phyloP scores from a whole-genome alignment of 1,140 invertebrate genomes.

The Carcinoscorpius rotundicauda region DNA sequence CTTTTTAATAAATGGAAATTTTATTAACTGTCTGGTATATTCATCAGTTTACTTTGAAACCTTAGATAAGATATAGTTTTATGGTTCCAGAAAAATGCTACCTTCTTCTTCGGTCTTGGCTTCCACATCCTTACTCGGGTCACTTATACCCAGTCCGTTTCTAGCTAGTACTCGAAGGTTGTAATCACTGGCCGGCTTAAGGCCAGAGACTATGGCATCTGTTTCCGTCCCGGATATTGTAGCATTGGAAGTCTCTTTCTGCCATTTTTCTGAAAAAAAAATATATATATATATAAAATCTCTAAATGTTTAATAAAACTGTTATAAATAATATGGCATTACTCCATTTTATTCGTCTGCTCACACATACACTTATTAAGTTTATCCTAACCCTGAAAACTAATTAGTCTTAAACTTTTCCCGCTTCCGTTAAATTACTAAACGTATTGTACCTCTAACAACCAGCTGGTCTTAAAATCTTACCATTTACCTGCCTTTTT shows the following conservation, averaged over 20 bases:
- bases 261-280: conserved; percentile 20
- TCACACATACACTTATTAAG: conserved; percentile 8
- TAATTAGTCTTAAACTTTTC: too few species aligned
- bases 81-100: conserved; percentile 18
- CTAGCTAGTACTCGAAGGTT: conserved; percentile 90
- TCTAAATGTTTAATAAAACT: not conserved
- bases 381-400: too few species aligned
- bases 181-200: conserved; percentile 80
- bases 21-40: too few species aligned
- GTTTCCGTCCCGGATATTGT: conserved; percentile 56
- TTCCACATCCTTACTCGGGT: conserved; percentile 80
- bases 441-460: too few species aligned
- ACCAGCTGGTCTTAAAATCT: too few species aligned
- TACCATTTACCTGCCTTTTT: too few species aligned
- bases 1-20: too few species aligned
- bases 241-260: conserved; percentile 18
- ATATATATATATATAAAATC: not conserved
- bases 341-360: not conserved
- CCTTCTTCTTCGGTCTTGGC: conserved; percentile 70
- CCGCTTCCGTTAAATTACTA: too few species aligned
- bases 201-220: conserved; percentile 57
- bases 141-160: conserved; percentile 89
- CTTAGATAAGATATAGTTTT: too few species aligned
- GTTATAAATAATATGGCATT: not conserved
- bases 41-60: too few species aligned